Evolutionary conservation across 1,140 invertebrate species (phyloP).

Genomic region (Propsilocerus akamusi): DNA sequence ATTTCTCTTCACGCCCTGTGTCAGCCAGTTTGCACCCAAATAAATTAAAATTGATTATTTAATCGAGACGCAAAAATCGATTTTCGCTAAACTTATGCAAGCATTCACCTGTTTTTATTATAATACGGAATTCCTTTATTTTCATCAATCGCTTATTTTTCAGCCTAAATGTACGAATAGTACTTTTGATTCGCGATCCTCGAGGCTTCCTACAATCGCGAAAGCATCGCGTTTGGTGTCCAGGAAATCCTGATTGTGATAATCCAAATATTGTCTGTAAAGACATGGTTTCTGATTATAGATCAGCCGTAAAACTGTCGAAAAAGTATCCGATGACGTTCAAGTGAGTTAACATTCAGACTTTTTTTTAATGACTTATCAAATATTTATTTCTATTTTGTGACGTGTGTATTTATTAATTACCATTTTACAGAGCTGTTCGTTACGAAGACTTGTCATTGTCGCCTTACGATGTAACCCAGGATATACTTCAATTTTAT

Average conservation of each 20-base stretch:
- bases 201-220: conserved; percentile 70
- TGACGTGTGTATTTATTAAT: neutral
- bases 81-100: too few relatives aligned
- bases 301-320: conserved; percentile 44
- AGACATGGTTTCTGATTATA: conserved; percentile 67
- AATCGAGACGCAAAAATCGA: neutral
- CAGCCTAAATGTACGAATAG: conserved; percentile 55
- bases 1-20: too few relatives aligned
- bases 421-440: conserved; percentile 37
- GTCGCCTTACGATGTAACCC: conserved; percentile 46
- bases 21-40: neutral
- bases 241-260: conserved; percentile 60
- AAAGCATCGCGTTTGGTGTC: conserved; percentile 69
- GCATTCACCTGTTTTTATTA: too few relatives aligned
- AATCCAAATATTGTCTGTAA: conserved; percentile 54
- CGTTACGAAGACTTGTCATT: conserved; percentile 73
- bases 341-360: conserved; percentile 30
- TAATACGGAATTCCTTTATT: too few relatives aligned
- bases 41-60: neutral
- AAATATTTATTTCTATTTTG: neutral
- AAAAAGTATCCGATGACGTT: conserved; percentile 50
- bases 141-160: too few relatives aligned
- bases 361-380: neutral
- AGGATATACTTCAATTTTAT: conserved; percentile 58
- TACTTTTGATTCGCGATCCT: conserved; percentile 67